Base-by-base conservation (phyloP, 2,888 invertebrate genomes). In the Caradrina clavipalpis region DNA sequence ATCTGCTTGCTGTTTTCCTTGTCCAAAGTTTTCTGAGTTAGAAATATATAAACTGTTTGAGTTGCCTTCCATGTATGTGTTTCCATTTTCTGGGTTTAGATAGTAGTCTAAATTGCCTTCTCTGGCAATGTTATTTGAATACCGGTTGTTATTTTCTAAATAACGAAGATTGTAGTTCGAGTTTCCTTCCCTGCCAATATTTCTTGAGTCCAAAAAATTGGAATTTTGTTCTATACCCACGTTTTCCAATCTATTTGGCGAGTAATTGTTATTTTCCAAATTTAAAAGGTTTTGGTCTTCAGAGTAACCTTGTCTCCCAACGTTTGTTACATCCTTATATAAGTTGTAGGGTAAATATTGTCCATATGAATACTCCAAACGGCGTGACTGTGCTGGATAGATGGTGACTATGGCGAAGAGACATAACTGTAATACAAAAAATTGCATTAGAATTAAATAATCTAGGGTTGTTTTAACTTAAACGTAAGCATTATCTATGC, bases 371-470 rank as follows among this genome's bases (percentile, higher is more conserved):
- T n/a, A 21, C 8, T 42, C n/a, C 57, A 42, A 50, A 57, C 17
- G 21, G 8, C 21, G 56, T 31, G 71, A 57, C 21, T 42, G 21
- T 21, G 50, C 49, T 21, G 35, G 21, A 13, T 15, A 13, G 22
- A 26, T 22, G 58, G 50, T 31, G 26, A 21, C 0, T 42, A 50
- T 17, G 13, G 11, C n/a, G 59, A n/a, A 31, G 50, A 58, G 31
- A 71, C 11, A 22, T 35, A 50, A 17, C 68, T 69, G 71, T 22
- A 71, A 58, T 17, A 4, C 26, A 42, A 49, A 50, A 65, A 47
- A 19, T 2, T 5, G 1, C 17, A 59, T 60, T 31, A 21, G 2
- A 47, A 58, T 31, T 31, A 31, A 21, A 19, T 31, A 19, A 45
- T 22, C 6, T 15, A 26, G 1, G 1, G 26, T 11, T 17, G 7